Evolutionary conservation across 1,140 invertebrate species (phyloP), one percentile per base, ranked within the genome.

Genomic region (Drosophila triauraria): DNA sequence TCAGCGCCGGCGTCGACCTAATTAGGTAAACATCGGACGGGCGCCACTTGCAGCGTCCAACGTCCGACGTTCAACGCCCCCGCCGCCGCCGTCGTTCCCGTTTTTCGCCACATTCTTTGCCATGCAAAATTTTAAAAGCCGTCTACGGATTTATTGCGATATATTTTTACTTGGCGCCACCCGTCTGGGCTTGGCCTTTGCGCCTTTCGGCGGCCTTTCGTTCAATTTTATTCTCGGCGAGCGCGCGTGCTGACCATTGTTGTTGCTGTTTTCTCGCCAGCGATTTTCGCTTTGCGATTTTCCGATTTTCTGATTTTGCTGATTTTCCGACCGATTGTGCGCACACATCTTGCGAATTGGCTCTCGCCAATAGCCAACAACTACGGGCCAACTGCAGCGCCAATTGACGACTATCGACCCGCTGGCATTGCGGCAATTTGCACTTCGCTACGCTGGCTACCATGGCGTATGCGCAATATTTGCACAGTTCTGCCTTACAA

Each of bases 21-120:
- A 82, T 82, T 82, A 82, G 75, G 80, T 82, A 82, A 82, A 82
- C 78, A 82, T 81, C 68, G 59, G 61, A 69, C 71, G 71, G 81
- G 80, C 80, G 81, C 81, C 80, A 84, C 81, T 84, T 71, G 77
- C 77, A 78, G 54, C 61, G 65, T 59, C 67, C 58, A 75, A 71
- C 77, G 44, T 44, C 67, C 38, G 53, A 56, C 53, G 53, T 56
- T 56, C 53, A 56, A 56, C 53, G 53, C 53, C 53, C 53, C 53
- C 53, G 53, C 48, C 63, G 42, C 51, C 10, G 38, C 48, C 54
- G 20, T 13, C 30, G 15, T 25, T 58, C 64, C 25, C 43, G 25
- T 13, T 17, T 38, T 63, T 60, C 56, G 60, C 43, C 65, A 68
- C 58, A 62, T 65, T 43, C 69, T 70, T 70, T 70, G 67, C 74